Base-by-base conservation (phyloP, 2,113 vertebrate species). In the Ranitomeya imitator region DNA sequence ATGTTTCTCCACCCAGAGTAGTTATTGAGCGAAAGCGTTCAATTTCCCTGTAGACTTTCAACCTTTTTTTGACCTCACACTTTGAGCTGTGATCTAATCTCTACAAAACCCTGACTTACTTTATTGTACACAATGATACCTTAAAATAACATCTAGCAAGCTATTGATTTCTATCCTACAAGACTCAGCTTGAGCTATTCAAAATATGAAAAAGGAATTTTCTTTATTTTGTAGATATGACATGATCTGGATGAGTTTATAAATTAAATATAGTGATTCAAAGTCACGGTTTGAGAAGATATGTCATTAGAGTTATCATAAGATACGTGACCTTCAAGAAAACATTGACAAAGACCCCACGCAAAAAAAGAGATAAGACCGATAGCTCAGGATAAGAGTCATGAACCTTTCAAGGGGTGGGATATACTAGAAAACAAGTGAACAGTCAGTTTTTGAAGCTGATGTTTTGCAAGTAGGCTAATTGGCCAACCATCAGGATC, bases 31-130 rank as follows among this genome's bases (percentile, higher is more conserved):
- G 7, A 26, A 11, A 23, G 26, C 61, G 61, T 23, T 45, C 45
- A 10, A 7, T 81, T 55, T 61, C 57, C 79, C 79, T 16, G 60
- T 61, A 63, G 59, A 52, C 7, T n/a, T 51, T 7, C 23, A 12
- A 69, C 19, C 31, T 83, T 65, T 65, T n/a, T 9, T 67, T 83
- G 80, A 83, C 59, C 61, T 67, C 61, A 83, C 37, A 83, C 80
- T 83, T n/a, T 52, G 31, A 63, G 31, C 60, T n/a, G 19, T 4
- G 18, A 65, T 67, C 19, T 65, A 45, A 65, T 51, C 55, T 60
- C 3, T 31, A 19, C 55, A 61, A 60, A 57, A n/a, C 23, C 8
- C 26, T 61, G 16, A 10, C 13, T 57, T 59, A 26, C 23, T 31
- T 15, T 60, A 14, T 61, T 61, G 18, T 60, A 18, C 26, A 81